A percentile compares a stretch with the other conserved stretches of the same genome.
phyloP scores from a whole-genome alignment of 1,140 invertebrate species.

The Solen grandis region DNA sequence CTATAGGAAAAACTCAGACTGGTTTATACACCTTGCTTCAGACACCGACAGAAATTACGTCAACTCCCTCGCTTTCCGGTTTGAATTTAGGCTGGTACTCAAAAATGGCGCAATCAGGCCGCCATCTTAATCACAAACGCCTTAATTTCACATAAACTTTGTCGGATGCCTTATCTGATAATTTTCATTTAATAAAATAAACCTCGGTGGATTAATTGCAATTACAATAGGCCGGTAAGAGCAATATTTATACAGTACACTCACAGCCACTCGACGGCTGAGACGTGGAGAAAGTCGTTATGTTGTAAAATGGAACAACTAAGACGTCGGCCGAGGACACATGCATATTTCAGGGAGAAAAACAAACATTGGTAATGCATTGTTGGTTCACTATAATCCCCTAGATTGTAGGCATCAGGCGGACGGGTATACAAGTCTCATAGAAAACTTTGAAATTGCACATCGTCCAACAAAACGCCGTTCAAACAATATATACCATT shows the following conservation, averaged over 20 bases:
- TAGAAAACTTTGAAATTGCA: too few species aligned
- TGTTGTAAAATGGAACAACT: conserved; percentile 1
- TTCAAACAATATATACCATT: too few species aligned
- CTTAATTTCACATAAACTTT: conserved; percentile 52
- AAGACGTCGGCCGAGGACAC: not conserved
- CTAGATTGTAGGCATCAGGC: too few species aligned
- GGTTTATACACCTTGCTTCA: too few species aligned
- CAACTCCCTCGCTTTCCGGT: not conserved
- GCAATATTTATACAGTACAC: conserved; percentile 41
- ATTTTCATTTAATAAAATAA: conserved; percentile 56
- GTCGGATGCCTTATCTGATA: conserved; percentile 50
- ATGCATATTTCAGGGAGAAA: not conserved
- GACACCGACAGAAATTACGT: not conserved
- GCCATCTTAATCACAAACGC: conserved; percentile 50
- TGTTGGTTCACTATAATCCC: not conserved
- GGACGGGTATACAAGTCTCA: too few species aligned
- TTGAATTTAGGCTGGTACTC: conserved; percentile 36
- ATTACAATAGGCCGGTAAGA: conserved; percentile 38
- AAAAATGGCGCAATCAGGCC: conserved; percentile 40
- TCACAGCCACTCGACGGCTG: conserved; percentile 7
- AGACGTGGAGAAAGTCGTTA: not conserved
- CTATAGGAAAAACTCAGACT: too few species aligned
- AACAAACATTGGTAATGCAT: not conserved
- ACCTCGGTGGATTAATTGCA: conserved; percentile 49
- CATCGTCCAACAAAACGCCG: too few species aligned